phyloP scores from a whole-genome alignment of 2,797 vertebrate species.

The Darevskia nairensis region DNA sequence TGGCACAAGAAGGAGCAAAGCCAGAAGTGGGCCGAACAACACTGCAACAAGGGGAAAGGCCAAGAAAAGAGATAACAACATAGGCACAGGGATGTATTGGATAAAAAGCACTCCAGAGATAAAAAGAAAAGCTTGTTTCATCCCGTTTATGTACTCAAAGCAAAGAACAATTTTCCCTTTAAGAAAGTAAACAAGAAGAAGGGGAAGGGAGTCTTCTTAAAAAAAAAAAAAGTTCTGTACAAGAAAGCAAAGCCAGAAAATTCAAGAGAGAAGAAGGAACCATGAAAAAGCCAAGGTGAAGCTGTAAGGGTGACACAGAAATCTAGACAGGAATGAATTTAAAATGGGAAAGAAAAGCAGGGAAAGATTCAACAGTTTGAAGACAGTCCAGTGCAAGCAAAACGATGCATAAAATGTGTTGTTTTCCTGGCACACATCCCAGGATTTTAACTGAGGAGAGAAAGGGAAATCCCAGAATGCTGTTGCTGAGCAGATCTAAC shows the following conservation, averaged over 20 bases:
- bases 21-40: constrained; percentile 4
- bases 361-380: constrained; percentile 4
- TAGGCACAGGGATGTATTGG: background rate
- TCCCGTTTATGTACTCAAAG: constrained; percentile 18
- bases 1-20: background rate
- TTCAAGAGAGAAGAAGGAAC: background rate
- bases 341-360: constrained; percentile 22
- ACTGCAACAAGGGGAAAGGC: constrained; percentile 4
- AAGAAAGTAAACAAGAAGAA: background rate
- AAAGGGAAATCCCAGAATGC: constrained; percentile 15
- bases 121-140: background rate
- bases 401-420: background rate
- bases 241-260: background rate
- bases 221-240: background rate
- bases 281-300: background rate
- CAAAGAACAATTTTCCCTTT: background rate
- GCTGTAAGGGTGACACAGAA: background rate
- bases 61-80: constrained; percentile 18
- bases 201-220: background rate
- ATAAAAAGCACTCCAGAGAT: background rate
- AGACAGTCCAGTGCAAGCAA: constrained; percentile 1
- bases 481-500: background rate
- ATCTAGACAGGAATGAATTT: constrained; percentile 10
- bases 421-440: constrained; percentile 46
- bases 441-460: constrained; percentile 4